Conservation (phyloP, 2,797 vertebrate species). For the Erethizon dorsatum region DNA sequence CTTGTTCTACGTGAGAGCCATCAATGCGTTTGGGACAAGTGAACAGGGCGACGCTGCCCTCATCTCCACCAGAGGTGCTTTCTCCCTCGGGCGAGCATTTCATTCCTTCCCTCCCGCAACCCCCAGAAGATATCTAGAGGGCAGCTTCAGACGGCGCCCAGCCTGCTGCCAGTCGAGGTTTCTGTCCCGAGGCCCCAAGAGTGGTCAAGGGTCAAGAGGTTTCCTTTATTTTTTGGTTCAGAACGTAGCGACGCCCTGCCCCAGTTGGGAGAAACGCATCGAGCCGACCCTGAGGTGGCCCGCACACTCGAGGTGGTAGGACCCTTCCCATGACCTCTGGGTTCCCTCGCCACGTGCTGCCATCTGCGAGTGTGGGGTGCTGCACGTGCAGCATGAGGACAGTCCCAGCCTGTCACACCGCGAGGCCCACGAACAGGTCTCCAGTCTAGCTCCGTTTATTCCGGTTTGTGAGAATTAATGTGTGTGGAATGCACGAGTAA, state of each 20-base stretch:
- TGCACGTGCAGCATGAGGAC: neutral
- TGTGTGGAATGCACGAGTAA: constrained; percentile 49
- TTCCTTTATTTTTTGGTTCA: constrained; percentile 61
- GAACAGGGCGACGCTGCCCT: constrained; percentile 98
- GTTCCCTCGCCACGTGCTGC: neutral
- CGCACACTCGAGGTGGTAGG: neutral
- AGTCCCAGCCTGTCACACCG: neutral
- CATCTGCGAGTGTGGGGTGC: neutral
- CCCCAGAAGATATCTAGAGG: neutral
- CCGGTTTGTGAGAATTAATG: constrained; percentile 40
- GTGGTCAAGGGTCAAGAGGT: neutral
- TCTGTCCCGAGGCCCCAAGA: neutral
- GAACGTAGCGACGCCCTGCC: neutral
- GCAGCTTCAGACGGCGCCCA: neutral
- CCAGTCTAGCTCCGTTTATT: neutral
- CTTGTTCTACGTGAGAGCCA: constrained; percentile 97
- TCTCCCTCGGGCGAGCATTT: neutral
- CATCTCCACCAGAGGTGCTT: constrained; percentile 96
- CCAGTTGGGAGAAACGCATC: neutral
- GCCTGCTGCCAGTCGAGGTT: neutral
- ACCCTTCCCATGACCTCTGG: neutral
- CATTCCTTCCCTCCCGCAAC: neutral
- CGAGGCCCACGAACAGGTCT: constrained; percentile 15
- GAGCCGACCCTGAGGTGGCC: neutral
- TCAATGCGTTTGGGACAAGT: constrained; percentile 94